Conservation (phyloP, 1,140 invertebrate genomes). For the Eueides isabella region DNA sequence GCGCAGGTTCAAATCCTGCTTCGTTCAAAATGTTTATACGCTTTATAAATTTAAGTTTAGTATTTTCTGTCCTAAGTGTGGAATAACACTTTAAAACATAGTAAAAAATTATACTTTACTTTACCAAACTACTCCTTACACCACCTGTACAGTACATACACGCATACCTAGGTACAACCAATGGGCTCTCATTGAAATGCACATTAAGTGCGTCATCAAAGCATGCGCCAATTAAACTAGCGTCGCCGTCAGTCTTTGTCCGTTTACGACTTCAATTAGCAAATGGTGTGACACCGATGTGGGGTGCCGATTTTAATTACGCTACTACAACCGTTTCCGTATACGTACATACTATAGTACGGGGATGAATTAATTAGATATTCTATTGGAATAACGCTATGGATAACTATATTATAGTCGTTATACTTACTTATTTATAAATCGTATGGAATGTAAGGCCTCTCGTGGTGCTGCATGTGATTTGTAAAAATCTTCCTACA, state of each 20-base stretch:
- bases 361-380: neutral
- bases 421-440: neutral
- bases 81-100: no score
- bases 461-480: no score
- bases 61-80: no score
- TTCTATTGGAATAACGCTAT: neutral
- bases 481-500: no score
- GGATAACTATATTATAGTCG: no score
- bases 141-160: neutral
- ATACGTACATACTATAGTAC: neutral
- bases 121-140: neutral
- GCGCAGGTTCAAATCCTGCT: no score
- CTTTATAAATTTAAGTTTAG: no score
- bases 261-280: conserved; percentile 26
- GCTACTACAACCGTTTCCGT: no score
- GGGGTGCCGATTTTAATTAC: conserved; percentile 25
- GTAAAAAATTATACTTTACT: no score
- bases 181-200: neutral
- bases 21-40: no score
- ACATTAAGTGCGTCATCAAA: conserved; percentile 1
- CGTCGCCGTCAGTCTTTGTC: conserved; percentile 27
- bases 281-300: conserved; percentile 22
- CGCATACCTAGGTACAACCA: neutral
- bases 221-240: conserved; percentile 18
- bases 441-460: neutral